phyloP scores from a whole-genome alignment of 2,888 invertebrate species.

The Leptura quadrifasciata region DNA sequence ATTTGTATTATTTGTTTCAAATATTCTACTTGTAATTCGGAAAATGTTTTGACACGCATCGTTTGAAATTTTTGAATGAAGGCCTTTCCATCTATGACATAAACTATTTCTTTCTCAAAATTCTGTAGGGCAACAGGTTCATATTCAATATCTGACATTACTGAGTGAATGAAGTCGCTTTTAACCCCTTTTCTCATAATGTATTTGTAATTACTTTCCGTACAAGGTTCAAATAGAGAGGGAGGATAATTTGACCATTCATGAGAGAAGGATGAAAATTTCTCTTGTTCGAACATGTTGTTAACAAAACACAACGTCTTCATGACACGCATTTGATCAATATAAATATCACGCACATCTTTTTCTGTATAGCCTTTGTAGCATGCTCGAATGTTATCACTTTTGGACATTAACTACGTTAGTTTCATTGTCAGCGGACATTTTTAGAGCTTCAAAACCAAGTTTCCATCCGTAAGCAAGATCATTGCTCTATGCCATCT shows the following conservation, averaged over 20 bases:
- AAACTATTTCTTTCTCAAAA: not conserved
- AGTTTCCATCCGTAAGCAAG: constrained; percentile 14
- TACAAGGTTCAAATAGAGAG: constrained; percentile 4
- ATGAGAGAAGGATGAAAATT: not conserved
- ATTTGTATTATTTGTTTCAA: not conserved
- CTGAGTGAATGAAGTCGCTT: not conserved
- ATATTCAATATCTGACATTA: not conserved
- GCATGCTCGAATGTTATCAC: constrained; percentile 1
- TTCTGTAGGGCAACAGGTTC: not conserved
- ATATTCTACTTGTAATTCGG: not conserved
- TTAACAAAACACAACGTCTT: not conserved
- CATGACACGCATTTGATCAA: constrained; percentile 4
- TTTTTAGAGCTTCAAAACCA: constrained; percentile 11
- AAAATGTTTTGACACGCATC: constrained; percentile 5
- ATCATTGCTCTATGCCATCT: not conserved
- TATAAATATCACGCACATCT: not conserved
- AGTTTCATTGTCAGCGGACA: not conserved
- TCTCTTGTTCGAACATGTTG: not conserved
- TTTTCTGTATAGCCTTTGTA: not conserved
- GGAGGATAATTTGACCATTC: constrained; percentile 8
- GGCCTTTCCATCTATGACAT: not conserved
- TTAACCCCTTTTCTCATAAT: not conserved
- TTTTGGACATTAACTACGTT: not conserved
- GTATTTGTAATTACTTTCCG: not conserved
- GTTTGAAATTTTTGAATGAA: not conserved